A percentile compares a stretch with the other conserved stretches of the same genome.
These are phyloP conservation scores for Discoglossus pictus DNA, from an alignment of 2,797 vertebrate genomes.

Conservation along the genomic window DNA sequence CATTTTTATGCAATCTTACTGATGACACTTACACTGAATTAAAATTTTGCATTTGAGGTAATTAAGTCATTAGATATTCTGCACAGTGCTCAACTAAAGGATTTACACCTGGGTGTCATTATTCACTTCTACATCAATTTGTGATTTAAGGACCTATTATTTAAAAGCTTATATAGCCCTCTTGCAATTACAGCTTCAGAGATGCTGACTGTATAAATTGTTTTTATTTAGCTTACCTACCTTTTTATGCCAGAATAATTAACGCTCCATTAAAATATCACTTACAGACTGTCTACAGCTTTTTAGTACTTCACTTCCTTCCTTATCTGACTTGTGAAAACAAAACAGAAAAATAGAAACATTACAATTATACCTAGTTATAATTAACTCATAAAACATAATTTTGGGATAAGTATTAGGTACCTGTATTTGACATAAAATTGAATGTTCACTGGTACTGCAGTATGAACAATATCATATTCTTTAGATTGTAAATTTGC, in stretches of 20 bases:
- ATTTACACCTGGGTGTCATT: slow-evolving; percentile 75
- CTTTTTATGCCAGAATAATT: slow-evolving; percentile 67
- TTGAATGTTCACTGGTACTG: too few relatives aligned
- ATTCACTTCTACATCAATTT: slow-evolving; percentile 69
- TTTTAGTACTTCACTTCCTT: slow-evolving; percentile 38
- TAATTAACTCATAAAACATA: slow-evolving; percentile 27
- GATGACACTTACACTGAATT: slow-evolving; percentile 58
- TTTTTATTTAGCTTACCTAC: slow-evolving; percentile 67
- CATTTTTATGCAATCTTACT: slow-evolving; percentile 61
- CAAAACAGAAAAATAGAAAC: slow-evolving; percentile 18
- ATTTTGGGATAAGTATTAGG: neutral
- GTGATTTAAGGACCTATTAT: slow-evolving; percentile 73
- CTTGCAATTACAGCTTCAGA: slow-evolving; percentile 65
- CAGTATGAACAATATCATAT: too few relatives aligned
- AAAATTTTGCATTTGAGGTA: slow-evolving; percentile 68
- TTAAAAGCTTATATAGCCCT: slow-evolving; percentile 65
- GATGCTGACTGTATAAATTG: slow-evolving; percentile 61
- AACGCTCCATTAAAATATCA: slow-evolving; percentile 61
- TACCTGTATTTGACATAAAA: too few relatives aligned
- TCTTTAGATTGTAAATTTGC: too few relatives aligned
- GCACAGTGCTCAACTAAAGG: slow-evolving; percentile 60
- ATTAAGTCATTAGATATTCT: slow-evolving; percentile 66
- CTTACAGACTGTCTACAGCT: slow-evolving; percentile 55
- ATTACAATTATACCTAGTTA: slow-evolving; percentile 1
- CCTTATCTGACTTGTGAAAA: slow-evolving; percentile 3